Evolutionary conservation across 2,113 vertebrate genomes (phyloP).

Genomic region (Sterrhoptilus dennistouni): DNA sequence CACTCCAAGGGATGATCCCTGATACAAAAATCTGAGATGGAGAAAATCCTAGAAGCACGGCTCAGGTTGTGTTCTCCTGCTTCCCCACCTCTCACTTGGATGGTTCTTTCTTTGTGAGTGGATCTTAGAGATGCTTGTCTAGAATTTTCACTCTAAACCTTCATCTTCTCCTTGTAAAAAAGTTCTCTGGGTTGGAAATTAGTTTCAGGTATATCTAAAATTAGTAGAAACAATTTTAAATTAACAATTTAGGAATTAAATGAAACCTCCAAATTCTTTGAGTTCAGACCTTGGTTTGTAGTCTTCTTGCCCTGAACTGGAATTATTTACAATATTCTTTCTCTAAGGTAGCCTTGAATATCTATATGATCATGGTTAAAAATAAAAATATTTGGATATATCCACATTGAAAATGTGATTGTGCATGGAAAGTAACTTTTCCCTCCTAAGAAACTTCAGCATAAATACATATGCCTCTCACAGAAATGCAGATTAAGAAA

Average conservation of each 20-base stretch:
- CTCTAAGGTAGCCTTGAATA: not conserved
- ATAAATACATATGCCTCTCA: not conserved
- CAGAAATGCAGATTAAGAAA: not conserved
- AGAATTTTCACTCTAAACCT: not conserved
- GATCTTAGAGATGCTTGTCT: not conserved
- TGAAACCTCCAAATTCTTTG: not conserved
- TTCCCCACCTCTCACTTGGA: not conserved
- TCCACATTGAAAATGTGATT: not conserved
- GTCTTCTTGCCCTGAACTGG: not conserved
- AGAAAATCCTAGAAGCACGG: not conserved
- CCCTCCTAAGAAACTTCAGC: not conserved
- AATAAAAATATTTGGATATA: not conserved
- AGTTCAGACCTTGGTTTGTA: not conserved
- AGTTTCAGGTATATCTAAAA: not conserved
- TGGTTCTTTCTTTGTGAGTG: not conserved
- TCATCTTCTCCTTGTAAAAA: constrained; percentile 22
- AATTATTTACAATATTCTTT: not conserved
- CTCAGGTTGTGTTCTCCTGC: not conserved
- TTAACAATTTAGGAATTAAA: not conserved
- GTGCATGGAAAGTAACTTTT: not conserved
- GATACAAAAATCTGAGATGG: not conserved
- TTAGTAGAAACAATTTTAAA: not conserved
- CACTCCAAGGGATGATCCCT: not conserved
- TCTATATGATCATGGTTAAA: not conserved
- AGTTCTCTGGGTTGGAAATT: not conserved